phyloP scores from a whole-genome alignment of 2,113 vertebrate species.

The Sylvietta virens region DNA sequence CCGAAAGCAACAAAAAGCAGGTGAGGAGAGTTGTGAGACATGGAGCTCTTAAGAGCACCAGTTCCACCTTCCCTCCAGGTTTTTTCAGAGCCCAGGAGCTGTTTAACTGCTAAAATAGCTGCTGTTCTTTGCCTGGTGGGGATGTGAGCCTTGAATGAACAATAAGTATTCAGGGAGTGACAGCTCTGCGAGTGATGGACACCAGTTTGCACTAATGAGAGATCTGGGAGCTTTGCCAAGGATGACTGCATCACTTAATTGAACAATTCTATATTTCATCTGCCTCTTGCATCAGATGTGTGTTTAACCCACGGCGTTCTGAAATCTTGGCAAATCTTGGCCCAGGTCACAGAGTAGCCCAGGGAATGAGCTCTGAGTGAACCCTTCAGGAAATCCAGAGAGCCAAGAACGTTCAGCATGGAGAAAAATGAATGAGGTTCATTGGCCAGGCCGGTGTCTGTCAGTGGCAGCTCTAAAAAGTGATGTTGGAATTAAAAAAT shows the following conservation, averaged over 20 bases:
- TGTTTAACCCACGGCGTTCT: background rate
- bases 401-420: background rate
- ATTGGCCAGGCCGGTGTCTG: background rate
- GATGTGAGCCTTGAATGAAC: background rate
- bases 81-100: background rate
- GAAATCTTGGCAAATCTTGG: background rate
- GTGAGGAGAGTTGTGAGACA: background rate
- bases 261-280: slow-evolving; percentile 23
- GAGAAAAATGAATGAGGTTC: background rate
- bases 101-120: background rate
- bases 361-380: background rate
- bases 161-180: background rate
- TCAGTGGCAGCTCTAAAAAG: background rate
- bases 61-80: background rate
- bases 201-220: slow-evolving; percentile 8
- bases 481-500: background rate
- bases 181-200: slow-evolving; percentile 24
- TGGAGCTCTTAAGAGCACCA: background rate
- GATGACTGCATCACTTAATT: slow-evolving; percentile 13
- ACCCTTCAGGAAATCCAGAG: background rate
- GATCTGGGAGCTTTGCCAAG: slow-evolving; percentile 29
- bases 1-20: background rate
- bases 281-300: background rate
- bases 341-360: background rate
- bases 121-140: background rate